Conservation (phyloP, 1,140 invertebrate species). For the Theocolax elegans region DNA sequence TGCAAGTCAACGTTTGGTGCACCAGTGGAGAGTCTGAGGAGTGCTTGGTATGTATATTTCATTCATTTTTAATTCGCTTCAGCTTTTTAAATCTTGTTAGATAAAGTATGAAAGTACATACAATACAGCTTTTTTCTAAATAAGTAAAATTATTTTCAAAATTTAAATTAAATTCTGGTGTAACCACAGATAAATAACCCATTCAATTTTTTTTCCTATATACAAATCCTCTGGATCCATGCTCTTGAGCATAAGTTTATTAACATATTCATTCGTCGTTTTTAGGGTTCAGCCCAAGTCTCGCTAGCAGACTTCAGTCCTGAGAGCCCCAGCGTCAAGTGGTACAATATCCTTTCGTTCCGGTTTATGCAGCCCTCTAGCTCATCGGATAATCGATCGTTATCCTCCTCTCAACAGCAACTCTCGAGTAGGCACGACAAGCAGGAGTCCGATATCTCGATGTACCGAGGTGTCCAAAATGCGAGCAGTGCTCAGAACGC, state of each 20-base stretch:
- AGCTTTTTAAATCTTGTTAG: conserved; percentile 9
- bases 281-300: conserved; percentile 92
- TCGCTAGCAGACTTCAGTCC: conserved; percentile 94
- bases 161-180: no score
- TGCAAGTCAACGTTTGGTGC: conserved; percentile 89
- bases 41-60: conserved; percentile 75
- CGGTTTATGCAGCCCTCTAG: conserved; percentile 79
- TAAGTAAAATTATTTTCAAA: no score
- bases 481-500: conserved; percentile 70
- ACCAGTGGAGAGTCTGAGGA: conserved; percentile 76
- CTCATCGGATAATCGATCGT: conserved; percentile 50
- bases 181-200: no score
- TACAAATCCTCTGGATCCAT: no score
- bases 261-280: no score
- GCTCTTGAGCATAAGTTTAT: no score
- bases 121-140: no score
- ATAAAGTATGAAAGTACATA: no score
- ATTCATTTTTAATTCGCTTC: conserved; percentile 44
- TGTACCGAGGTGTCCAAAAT: conserved; percentile 85
- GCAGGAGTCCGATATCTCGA: conserved; percentile 68
- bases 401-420: conserved; percentile 41
- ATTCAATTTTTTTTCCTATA: no score
- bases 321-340: conserved; percentile 83
- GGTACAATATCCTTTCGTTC: conserved; percentile 95
- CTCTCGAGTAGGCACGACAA: conserved; percentile 59